phyloP scores from a whole-genome alignment of 2,113 vertebrate species.

The Nibea coibor region DNA sequence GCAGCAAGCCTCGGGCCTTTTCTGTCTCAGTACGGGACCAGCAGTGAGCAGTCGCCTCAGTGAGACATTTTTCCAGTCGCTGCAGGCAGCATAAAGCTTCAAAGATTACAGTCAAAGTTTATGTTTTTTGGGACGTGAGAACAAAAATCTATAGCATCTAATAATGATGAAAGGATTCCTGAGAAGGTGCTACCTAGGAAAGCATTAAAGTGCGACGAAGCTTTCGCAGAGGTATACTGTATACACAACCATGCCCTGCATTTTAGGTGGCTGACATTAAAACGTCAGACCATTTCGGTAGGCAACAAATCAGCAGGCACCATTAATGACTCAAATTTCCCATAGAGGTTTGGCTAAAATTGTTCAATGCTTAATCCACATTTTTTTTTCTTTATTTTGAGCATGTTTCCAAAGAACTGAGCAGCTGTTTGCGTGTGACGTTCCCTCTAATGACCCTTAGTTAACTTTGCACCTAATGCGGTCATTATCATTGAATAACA shows the following conservation, averaged over 20 bases:
- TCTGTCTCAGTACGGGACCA: constrained; percentile 60
- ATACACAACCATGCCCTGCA: neutral
- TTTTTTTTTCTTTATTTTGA: neutral
- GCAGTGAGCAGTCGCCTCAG: constrained; percentile 53
- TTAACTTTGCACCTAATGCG: constrained; percentile 78
- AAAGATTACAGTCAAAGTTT: constrained; percentile 76
- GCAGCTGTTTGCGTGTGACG: constrained; percentile 39
- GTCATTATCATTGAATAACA: constrained; percentile 83
- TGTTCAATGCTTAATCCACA: neutral
- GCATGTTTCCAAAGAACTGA: constrained; percentile 10
- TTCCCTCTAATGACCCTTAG: constrained; percentile 69
- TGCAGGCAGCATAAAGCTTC: constrained; percentile 69
- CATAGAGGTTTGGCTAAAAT: neutral
- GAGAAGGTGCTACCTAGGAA: constrained; percentile 35
- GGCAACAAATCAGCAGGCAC: constrained; percentile 8
- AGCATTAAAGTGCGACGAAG: neutral
- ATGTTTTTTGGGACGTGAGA: constrained; percentile 67
- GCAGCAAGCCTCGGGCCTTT: constrained; percentile 59
- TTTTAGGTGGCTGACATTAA: constrained; percentile 13
- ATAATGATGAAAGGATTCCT: constrained; percentile 66
- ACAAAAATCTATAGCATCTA: constrained; percentile 60
- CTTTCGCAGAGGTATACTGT: neutral
- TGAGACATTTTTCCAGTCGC: constrained; percentile 60
- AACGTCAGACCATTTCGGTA: constrained; percentile 6
- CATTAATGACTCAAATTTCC: constrained; percentile 8